Base-by-base conservation (phyloP, 2,113 vertebrate genomes). In the Hippocampus zosterae region DNA sequence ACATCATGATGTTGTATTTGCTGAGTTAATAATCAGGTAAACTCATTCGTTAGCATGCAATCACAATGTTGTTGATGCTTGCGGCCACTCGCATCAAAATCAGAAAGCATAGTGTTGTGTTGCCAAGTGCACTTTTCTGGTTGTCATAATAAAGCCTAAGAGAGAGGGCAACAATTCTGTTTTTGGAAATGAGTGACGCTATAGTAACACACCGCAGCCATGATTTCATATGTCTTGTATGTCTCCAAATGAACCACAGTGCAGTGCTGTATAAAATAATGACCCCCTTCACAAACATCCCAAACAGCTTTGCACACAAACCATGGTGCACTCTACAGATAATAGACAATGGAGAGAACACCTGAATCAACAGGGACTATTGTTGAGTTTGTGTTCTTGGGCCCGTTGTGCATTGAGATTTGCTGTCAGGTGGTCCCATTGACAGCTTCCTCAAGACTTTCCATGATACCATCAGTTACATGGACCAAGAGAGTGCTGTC, bases 1-100 rank as follows among this genome's bases (percentile, higher is more conserved):
- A 74, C 75, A 86, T 76, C 57, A 70, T 93, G 93, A 94, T 95
- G 94, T 8, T 94, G 91, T 84, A 91, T 93, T 95, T 94, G 94
- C 92, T 93, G 93, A 93, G 93, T 94, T 94, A 91, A 90, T 92
- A 92, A 91, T 93, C 90, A 92, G 62, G 56, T 42, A 9, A 33
- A 42, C 71, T 69, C 67, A 44, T 65, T 66, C 46, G 29, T 75
- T 40, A 44, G 69, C 44, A 48, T 68, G 46, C 55, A 70, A 70
- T 41, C 56, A 41, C 15, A 55, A n/a, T 44, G 37, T 46, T 69
- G 29, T 44, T 82, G 44, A 69, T 70, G 41, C 71, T 72, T 67
- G 65, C 18, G 57, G 27, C 61, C 48, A 5, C 50, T 62, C 42
- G 27, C 71, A 52, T 69, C 53, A 63, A 5, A 73, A 78, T 72